Evolutionary conservation across 1,140 invertebrate species (phyloP), one percentile per base, ranked within the genome.

Genomic region (Camponotus vicinus): DNA sequence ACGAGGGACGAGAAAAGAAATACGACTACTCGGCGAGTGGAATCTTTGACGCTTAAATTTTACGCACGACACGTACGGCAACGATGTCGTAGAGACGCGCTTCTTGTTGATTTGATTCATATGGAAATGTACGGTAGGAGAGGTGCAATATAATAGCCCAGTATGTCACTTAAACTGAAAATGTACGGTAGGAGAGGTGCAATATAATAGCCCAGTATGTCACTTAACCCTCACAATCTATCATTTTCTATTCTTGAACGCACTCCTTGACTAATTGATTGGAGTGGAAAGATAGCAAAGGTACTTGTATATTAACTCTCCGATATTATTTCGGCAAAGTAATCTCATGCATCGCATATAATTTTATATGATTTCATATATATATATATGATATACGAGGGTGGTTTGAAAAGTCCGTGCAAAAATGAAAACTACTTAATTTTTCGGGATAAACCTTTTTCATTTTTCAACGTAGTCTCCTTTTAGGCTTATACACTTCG

Each of bases 31-130:
- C 49, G 40, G 21, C 15, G 8, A 6, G 34, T 1, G 34, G 32
- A 71, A 59, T 82, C 67, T 71, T 82, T 21, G 11, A 49, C 9
- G 49, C 11, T 34, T 45, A 32, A 18, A 42, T 71, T 82, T 70
- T 70, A 11, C 63, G 7, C 4, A 42, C 27, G 21, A 11, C 61
- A 76, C 37, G 52, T 8, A 9, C 6, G 34, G 9, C 15, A 32
- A 61, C 8, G 45, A 32, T 6, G 69, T 71, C 0, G 8, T 42
- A 11, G 70, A 57, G 64, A n/a, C 40, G 69, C 27, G 37, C 4
- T 15, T 7, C n/a, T 70, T 21, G 1, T 18, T 13, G 37, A 71
- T 57, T 59, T 52, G 4, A 27, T 57, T 42, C 21, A 8, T 11
- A 40, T 27, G 52, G 21, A 59, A 61, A 13, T n/a, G 49, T 49